Evolutionary conservation across 2,888 invertebrate genomes (phyloP), one percentile per base, ranked within the genome.

Genomic region (Tholera decimalis): DNA sequence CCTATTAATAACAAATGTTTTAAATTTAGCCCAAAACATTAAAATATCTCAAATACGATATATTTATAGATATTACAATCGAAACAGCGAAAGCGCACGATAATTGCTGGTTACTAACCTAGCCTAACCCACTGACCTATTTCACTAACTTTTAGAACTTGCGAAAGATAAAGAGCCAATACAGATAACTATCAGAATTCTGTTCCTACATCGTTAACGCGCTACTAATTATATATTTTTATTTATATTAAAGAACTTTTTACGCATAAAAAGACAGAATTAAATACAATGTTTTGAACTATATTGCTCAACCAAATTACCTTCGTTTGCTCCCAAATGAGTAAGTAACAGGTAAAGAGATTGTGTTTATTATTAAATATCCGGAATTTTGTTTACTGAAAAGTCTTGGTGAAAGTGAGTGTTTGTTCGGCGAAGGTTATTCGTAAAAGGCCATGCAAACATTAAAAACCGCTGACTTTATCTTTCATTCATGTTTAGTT

Each of bases 351-450:
- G 86, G 89, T 77, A 84, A 91, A 90, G 89, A 89, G 89, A 92
- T 88, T 92, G 89, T 90, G 76, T 60, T 71, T 81, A 79, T 61
- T 74, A 80, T 69, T 75, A 82, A 86, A 85, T 92, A 91, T 92
- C 92, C 92, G 91, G 88, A 89, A 88, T 87, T 88, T 80, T 88
- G 88, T 91, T 91, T 89, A 89, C 87, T 88, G 86, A 91, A 90
- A 89, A 86, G 79, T 83, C 61, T 81, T 75, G 79, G 92, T 91
- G 92, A 94, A 94, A 95, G 93, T 91, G 71, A 88, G 82, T 87
- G 72, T 83, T 77, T 82, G 79, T 82, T 78, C 51, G 70, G 74
- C 68, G 90, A 92, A 94, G 93, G 93, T 86, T 88, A 82, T 35
- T 51, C 56, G 75, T 80, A 84, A 84, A 88, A 87, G 88, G 88